These are phyloP conservation scores for Acarapis woodi DNA, from an alignment of 1,140 invertebrate species.

Conservation along the genomic window DNA sequence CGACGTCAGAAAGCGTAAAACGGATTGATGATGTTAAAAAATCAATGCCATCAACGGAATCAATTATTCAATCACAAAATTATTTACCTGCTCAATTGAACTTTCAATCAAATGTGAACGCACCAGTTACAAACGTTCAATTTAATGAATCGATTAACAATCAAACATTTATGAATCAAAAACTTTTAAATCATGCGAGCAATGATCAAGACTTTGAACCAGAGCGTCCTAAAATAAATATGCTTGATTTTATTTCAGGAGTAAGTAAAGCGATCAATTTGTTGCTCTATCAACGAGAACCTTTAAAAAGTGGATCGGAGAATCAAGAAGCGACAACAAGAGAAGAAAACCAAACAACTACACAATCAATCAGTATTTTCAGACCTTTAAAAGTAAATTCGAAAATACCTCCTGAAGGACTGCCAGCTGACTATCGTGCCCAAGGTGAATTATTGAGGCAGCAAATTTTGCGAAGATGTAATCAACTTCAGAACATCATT, in stretches of 20 bases:
- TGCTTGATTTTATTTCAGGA: slow-evolving; percentile 1
- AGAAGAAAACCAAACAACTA: no score
- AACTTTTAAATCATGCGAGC: no score
- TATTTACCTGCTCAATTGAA: no score
- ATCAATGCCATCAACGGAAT: no score
- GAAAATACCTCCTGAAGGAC: not conserved
- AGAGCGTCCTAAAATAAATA: not conserved
- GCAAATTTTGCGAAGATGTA: slow-evolving; percentile 6
- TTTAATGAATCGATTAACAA: no score
- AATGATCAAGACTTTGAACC: no score
- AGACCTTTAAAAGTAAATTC: not conserved
- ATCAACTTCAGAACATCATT: slow-evolving; percentile 9
- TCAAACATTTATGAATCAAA: no score
- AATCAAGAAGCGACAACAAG: not conserved
- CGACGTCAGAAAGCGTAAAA: no score
- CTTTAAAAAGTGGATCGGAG: not conserved
- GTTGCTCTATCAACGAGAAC: not conserved
- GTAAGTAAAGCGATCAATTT: slow-evolving; percentile 2
- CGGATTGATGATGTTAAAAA: no score
- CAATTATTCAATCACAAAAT: no score
- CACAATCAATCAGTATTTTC: not conserved
- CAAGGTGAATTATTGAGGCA: slow-evolving; percentile 6
- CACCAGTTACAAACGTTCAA: no score
- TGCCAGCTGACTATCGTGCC: slow-evolving; percentile 2
- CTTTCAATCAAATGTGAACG: no score